Percentiles rank a stretch among this genome's conserved stretches.
These are phyloP conservation scores for Halictus quadricinctus DNA, from an alignment of 2,888 invertebrate species.

Conservation along the genomic window DNA sequence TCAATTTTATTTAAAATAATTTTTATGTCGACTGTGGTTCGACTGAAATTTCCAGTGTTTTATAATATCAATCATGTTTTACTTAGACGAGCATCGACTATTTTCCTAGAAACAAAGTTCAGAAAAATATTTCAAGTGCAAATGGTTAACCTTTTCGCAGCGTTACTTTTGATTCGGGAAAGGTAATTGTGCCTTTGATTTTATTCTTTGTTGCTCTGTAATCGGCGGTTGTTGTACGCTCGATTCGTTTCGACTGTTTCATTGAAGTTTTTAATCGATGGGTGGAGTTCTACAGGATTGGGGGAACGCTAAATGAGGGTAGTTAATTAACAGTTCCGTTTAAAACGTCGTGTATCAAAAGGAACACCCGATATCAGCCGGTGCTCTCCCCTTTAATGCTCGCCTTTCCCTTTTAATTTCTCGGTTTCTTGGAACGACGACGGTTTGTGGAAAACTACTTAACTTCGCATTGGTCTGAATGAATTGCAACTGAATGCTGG, in stretches of 20 bases:
- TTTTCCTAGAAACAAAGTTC: no score
- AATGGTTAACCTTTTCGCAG: no score
- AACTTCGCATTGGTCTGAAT: conserved; percentile 13
- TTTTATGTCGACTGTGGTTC: no score
- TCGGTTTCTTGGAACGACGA: background rate
- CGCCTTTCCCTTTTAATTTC: conserved; percentile 34
- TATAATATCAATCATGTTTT: no score
- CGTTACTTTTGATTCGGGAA: no score
- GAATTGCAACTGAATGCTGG: conserved; percentile 3
- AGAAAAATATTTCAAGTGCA: no score
- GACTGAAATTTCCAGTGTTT: no score
- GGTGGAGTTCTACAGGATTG: no score
- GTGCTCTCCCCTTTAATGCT: conserved; percentile 29
- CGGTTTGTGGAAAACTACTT: background rate
- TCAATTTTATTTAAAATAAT: no score
- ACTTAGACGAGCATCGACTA: no score
- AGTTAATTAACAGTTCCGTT: conserved; percentile 15
- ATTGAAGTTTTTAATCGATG: background rate
- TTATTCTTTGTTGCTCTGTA: background rate
- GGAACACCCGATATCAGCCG: background rate
- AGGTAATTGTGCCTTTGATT: background rate
- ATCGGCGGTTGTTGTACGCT: no score
- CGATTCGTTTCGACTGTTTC: background rate
- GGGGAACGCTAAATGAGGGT: background rate
- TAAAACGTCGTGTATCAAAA: conserved; percentile 14